Evolutionary conservation across 2,888 invertebrate genomes (phyloP).

Genomic region (Cabera pusaria): DNA sequence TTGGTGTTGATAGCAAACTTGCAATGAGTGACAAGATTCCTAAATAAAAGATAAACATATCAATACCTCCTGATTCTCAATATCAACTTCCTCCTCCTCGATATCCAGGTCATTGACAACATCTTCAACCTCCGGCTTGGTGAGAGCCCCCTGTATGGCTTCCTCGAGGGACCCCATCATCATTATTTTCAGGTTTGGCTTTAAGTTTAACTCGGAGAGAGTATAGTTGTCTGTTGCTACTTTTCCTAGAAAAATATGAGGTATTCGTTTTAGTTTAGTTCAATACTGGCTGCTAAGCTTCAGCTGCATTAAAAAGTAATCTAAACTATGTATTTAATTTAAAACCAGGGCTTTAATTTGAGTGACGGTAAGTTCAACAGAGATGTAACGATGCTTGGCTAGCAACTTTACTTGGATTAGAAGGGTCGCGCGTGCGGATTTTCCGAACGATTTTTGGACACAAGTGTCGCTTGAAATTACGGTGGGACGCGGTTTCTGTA

Average conservation of each 20-base stretch:
- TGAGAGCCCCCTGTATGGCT: conserved; percentile 92
- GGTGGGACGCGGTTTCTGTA: too few relatives aligned
- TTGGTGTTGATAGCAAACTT: too few relatives aligned
- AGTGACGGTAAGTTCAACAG: conserved; percentile 3
- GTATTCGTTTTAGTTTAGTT: background rate
- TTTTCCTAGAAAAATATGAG: conserved; percentile 86
- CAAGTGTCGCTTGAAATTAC: too few relatives aligned
- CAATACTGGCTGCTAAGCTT: background rate
- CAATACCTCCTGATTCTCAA: conserved; percentile 73
- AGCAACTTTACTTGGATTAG: too few relatives aligned
- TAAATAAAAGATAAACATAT: too few relatives aligned
- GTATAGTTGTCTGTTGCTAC: conserved; percentile 90
- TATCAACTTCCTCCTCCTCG: conserved; percentile 90
- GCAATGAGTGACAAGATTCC: too few relatives aligned
- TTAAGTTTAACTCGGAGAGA: conserved; percentile 90
- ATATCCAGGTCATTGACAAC: conserved; percentile 96
- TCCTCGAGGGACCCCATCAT: conserved; percentile 98
- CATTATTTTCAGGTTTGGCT: conserved; percentile 96
- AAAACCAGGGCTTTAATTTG: too few relatives aligned
- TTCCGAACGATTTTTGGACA: too few relatives aligned
- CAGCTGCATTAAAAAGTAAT: background rate
- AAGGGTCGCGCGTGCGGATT: too few relatives aligned
- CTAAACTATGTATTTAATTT: too few relatives aligned
- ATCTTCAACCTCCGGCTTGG: conserved; percentile 92
- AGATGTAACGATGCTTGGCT: too few relatives aligned